These are phyloP conservation scores for Zeuzera pyrina DNA, from an alignment of 2,888 invertebrate genomes.

Conservation along the genomic window DNA sequence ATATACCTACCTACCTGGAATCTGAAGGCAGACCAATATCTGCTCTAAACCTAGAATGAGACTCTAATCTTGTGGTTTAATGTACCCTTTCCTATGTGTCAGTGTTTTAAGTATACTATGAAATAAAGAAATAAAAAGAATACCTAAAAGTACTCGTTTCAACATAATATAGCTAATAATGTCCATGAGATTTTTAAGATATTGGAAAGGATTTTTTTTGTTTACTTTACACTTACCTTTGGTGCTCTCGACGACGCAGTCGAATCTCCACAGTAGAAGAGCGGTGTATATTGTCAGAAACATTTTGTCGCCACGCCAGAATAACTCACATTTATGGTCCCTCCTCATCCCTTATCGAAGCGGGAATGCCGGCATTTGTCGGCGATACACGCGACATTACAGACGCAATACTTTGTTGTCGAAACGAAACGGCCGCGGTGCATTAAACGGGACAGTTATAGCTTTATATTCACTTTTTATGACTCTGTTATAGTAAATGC, in stretches of 20 bases:
- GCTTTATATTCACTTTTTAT: constrained; percentile 21
- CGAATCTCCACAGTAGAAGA: constrained; percentile 58
- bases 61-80: too few relatives aligned
- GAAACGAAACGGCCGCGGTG: constrained; percentile 18
- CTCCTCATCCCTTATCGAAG: constrained; percentile 47
- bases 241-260: constrained; percentile 59
- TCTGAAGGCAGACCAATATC: too few relatives aligned
- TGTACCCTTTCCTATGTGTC: too few relatives aligned
- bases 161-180: too few relatives aligned
- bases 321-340: constrained; percentile 51
- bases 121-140: too few relatives aligned
- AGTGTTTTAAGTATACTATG: too few relatives aligned
- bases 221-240: constrained; percentile 47
- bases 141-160: too few relatives aligned
- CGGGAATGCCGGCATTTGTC: constrained; percentile 45
- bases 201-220: constrained; percentile 1
- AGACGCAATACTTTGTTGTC: constrained; percentile 15
- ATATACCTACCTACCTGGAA: too few relatives aligned
- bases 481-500: constrained; percentile 1
- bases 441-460: constrained; percentile 21
- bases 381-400: constrained; percentile 53
- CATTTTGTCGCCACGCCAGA: constrained; percentile 48
- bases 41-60: too few relatives aligned
- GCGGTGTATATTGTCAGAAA: constrained; percentile 49
- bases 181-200: too few relatives aligned